A percentile compares a stretch with the other conserved stretches of the same genome.
These are phyloP conservation scores for human DNA, from an alignment of 2,113 vertebrate species.

Conservation along the genomic window DNA sequence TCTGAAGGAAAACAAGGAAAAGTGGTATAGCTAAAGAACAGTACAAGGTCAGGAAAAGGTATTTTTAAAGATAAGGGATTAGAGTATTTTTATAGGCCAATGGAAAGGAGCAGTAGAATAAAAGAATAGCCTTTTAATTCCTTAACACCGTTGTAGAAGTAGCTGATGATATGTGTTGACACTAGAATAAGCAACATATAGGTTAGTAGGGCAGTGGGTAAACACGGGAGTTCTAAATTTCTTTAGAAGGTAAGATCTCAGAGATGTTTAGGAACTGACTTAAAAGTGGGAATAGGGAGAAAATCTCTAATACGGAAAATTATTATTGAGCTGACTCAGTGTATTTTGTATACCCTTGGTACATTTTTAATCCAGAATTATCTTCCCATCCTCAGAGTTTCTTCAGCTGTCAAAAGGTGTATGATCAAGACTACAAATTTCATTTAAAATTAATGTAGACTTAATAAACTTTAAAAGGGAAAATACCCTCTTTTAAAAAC, in stretches of 20 bases:
- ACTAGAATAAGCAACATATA: not conserved
- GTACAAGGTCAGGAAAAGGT: not conserved
- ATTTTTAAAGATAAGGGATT: not conserved
- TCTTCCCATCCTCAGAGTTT: not conserved
- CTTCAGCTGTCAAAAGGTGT: not conserved
- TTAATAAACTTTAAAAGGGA: conserved; percentile 10
- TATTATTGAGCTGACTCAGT: not conserved
- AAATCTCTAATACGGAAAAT: not conserved
- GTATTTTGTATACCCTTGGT: not conserved
- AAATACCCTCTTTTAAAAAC: not conserved
- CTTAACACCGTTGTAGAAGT: not conserved
- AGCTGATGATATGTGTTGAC: not conserved
- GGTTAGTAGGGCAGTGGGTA: not conserved
- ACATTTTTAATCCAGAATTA: not conserved
- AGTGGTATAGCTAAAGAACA: not conserved
- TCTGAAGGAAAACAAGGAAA: not conserved
- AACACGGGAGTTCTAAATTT: not conserved
- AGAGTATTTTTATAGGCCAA: not conserved
- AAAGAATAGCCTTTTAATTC: not conserved
- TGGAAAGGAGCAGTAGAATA: not conserved
- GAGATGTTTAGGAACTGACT: not conserved
- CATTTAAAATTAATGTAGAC: not conserved
- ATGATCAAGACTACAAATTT: conserved; percentile 2
- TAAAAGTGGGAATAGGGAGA: not conserved
- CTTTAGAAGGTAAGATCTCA: not conserved